A percentile compares a stretch with the other conserved stretches of the same genome.
Evolutionary conservation across 1,140 invertebrate species (phyloP).

Genomic region (Branchinecta lindahli): DNA sequence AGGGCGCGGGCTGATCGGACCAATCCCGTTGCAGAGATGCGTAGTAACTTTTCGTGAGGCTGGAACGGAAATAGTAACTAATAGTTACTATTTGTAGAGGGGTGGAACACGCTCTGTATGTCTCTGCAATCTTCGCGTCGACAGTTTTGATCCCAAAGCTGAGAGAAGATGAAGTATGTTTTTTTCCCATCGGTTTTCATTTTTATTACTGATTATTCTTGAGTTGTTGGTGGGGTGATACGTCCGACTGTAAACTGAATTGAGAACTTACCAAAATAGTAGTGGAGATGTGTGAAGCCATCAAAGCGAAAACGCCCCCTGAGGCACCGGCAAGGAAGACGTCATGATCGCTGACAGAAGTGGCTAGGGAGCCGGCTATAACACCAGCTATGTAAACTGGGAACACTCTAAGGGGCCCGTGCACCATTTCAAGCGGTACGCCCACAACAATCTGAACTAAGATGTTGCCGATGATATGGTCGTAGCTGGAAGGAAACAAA

Average conservation of each 20-base stretch:
- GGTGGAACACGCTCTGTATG: no score
- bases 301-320: conserved; percentile 86
- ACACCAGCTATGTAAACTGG: conserved; percentile 59
- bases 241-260: no score
- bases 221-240: no score
- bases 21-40: no score
- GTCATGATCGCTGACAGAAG: conserved; percentile 71
- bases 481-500: conserved; percentile 33
- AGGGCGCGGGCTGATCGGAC: no score
- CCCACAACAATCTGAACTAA: conserved; percentile 82
- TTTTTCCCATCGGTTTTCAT: no score
- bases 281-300: conserved; percentile 86
- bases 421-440: conserved; percentile 85
- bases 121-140: not conserved
- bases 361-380: conserved; percentile 65
- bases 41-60: no score
- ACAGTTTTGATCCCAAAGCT: not conserved
- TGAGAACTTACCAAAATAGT: conserved; percentile 77
- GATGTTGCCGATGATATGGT: conserved; percentile 84
- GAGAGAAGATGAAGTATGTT: not conserved
- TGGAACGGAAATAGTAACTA: no score
- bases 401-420: conserved; percentile 77
- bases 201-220: no score
- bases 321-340: conserved; percentile 84
- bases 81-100: no score